These are phyloP conservation scores for Caenorhabditis inopinata DNA, from an alignment of 1,140 invertebrate species.

Conservation along the genomic window DNA sequence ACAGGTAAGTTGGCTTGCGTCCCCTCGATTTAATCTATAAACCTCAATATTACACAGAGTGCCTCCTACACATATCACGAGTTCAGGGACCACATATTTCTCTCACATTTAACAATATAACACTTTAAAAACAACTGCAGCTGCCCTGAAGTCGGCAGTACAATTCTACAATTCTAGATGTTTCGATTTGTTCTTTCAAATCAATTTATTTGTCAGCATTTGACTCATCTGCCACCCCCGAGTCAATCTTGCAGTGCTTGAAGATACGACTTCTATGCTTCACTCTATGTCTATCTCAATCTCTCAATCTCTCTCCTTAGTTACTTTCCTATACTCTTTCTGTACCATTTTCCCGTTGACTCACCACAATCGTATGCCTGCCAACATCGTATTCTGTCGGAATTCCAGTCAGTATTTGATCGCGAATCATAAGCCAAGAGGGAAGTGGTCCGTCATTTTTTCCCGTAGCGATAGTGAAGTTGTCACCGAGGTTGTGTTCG, in stretches of 20 bases:
- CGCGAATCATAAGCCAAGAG: background rate
- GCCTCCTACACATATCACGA: slow-evolving; percentile 15
- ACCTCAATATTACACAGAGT: slow-evolving; percentile 8
- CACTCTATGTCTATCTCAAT: background rate
- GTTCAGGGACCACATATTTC: background rate
- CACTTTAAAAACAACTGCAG: background rate
- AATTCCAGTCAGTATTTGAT: background rate
- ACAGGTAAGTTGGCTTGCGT: slow-evolving; percentile 11
- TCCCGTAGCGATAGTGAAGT: background rate
- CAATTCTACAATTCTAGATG: background rate
- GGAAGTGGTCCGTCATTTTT: background rate
- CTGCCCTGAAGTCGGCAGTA: background rate
- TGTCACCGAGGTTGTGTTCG: slow-evolving; percentile 18
- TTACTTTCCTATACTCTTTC: background rate
- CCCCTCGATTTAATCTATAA: slow-evolving; percentile 21
- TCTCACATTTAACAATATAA: slow-evolving; percentile 4
- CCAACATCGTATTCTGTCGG: slow-evolving; percentile 12
- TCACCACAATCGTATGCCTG: background rate
- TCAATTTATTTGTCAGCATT: no score
- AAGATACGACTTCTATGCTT: no score
- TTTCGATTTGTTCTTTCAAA: background rate
- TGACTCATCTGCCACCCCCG: no score
- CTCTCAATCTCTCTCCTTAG: background rate
- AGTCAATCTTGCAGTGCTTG: no score
- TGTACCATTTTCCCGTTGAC: background rate